A percentile compares a stretch with the other conserved stretches of the same genome.
These are phyloP conservation scores for Mormoops blainvillei DNA, from an alignment of 2,113 vertebrate species.

Conservation along the genomic window DNA sequence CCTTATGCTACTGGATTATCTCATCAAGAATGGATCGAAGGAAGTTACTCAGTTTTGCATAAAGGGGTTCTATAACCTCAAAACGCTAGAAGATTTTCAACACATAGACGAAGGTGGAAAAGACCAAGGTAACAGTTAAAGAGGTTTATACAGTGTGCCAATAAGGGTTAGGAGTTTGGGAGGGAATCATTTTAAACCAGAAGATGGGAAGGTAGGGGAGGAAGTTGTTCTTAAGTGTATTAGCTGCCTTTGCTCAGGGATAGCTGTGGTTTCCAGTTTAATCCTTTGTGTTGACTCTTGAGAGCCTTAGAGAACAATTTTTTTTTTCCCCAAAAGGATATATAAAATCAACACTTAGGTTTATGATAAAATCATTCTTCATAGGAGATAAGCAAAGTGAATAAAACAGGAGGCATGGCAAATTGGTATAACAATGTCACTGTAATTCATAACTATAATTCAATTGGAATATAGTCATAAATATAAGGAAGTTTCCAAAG, in stretches of 20 bases:
- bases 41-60: constrained; percentile 71
- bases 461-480: constrained; percentile 41
- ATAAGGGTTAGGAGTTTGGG: constrained; percentile 7
- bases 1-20: constrained; percentile 68
- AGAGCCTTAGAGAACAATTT: not conserved
- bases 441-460: constrained; percentile 47
- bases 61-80: constrained; percentile 57
- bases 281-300: not conserved
- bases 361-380: not conserved
- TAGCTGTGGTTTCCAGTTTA: not conserved
- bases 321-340: not conserved
- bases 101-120: constrained; percentile 67
- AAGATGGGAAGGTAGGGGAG: not conserved
- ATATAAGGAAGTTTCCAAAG: constrained; percentile 34
- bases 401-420: not conserved
- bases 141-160: not conserved
- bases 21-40: constrained; percentile 75
- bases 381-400: constrained; percentile 26
- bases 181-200: constrained; percentile 17
- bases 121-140: constrained; percentile 74
- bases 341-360: not conserved
- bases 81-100: constrained; percentile 69
- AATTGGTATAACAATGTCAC: constrained; percentile 37
- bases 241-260: not conserved
- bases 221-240: not conserved